These are phyloP conservation scores for Trichopoda pennipes DNA, from an alignment of 2,888 invertebrate genomes.

Conservation along the genomic window DNA sequence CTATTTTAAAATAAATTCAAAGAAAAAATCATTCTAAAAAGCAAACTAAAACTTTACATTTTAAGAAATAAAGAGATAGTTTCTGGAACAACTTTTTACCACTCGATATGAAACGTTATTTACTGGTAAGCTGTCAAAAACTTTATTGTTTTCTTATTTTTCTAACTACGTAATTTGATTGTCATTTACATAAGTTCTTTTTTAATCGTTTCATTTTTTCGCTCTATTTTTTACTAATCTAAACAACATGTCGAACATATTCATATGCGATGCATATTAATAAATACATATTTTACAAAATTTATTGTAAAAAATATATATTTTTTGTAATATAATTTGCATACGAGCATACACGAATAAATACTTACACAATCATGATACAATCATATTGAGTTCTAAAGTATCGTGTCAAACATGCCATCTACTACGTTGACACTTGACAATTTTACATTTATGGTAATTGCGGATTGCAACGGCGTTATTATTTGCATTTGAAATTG, in stretches of 20 bases:
- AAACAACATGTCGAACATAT: conserved; percentile 53
- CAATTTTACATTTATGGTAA: conserved; percentile 65
- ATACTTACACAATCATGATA: conserved; percentile 52
- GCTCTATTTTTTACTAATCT: conserved; percentile 29
- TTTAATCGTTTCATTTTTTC: conserved; percentile 21
- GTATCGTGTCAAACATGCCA: conserved; percentile 69
- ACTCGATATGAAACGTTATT: not conserved
- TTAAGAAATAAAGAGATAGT: not conserved
- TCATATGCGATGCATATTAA: conserved; percentile 45
- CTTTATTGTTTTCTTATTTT: conserved; percentile 30
- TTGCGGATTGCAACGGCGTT: conserved; percentile 42
- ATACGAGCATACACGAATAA: conserved; percentile 18
- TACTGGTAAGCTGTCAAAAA: conserved; percentile 22
- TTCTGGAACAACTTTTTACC: not conserved
- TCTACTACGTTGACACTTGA: conserved; percentile 63
- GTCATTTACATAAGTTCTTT: conserved; percentile 37
- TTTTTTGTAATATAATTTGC: conserved; percentile 12
- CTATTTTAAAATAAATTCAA: too few species aligned
- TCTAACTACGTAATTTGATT: conserved; percentile 34
- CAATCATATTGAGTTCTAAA: conserved; percentile 65
- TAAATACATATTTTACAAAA: conserved; percentile 27
- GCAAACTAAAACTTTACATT: too few species aligned
- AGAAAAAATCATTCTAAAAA: too few species aligned
- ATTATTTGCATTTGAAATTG: conserved; percentile 48
- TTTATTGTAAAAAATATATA: conserved; percentile 25